Base-by-base conservation (phyloP, 2,888 invertebrate genomes). In the Dyspetes luteomarginatus region DNA sequence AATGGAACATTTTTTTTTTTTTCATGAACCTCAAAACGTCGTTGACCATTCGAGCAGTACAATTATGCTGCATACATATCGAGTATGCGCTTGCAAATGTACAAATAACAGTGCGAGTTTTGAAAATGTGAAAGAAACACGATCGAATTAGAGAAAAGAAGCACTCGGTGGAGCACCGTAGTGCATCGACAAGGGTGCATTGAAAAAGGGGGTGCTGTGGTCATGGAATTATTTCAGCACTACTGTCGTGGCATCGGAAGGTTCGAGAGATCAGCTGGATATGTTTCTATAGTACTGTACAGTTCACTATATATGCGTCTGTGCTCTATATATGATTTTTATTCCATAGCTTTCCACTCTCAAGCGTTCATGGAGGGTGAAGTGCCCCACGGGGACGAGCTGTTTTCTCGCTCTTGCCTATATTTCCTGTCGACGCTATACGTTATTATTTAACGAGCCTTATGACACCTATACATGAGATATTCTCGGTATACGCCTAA, bases 251-350 rank as follows among this genome's bases (percentile, higher is more conserved):
- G 43, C 62, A 64, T 64, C 62, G 45, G 45, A 45, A 64, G 45
- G 62, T 43, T 45, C 60, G 43, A 26, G 62, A 67, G 69, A 76
- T 76, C 76, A 78, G 81, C 50, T 60, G 45, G 28, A 73, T 60
- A 73, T 78, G 65, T 73, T 72, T 67, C 65, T 22, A 50, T 67
- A 78, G 43, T n/a, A n/a, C n/a, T 60, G 17, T 48, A 15, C 28
- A 60, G 43, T 60, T 58, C 43, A 19, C 58, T 19, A 30, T 48
- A n/a, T 60, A 60, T 73, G 55, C 69, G 12, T 65, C 48, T 72
- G 24, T 67, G 56, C 58, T 69, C 72, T n/a, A n/a, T n/a, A n/a
- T n/a, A n/a, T n/a, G n/a, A n/a, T n/a, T n/a, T 68, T 56, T 52
- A 67, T 81, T 81, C 67, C 78, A 69, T 62, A 62, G 52, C 24